Evolutionary conservation across 2,797 vertebrate genomes (phyloP).

Genomic region (Hydrocynus forskahlii): DNA sequence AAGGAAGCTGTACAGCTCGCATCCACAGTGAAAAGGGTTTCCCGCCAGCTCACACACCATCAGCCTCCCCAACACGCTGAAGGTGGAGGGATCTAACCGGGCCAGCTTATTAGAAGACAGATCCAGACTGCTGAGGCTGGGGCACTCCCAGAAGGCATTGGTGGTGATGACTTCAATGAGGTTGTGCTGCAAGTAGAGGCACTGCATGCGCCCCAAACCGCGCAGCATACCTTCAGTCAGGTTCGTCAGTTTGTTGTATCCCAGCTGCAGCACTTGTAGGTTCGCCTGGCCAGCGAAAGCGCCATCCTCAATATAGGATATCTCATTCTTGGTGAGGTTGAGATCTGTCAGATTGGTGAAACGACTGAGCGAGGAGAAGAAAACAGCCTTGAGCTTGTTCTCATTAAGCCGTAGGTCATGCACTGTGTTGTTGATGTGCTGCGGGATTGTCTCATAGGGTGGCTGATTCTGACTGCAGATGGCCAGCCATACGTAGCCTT

Average conservation of each 20-base stretch:
- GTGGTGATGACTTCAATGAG: slow-evolving; percentile 93
- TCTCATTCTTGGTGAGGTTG: slow-evolving; percentile 99
- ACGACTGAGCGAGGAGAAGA: slow-evolving; percentile 93
- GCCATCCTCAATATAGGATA: slow-evolving; percentile 95
- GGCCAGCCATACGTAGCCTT: slow-evolving; percentile 98
- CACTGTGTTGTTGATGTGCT: slow-evolving; percentile 99
- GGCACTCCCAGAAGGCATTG: slow-evolving; percentile 94
- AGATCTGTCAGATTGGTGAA: slow-evolving; percentile 98
- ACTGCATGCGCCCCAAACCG: slow-evolving; percentile 92
- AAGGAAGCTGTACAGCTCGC: slow-evolving; percentile 92
- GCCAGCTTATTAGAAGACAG: slow-evolving; percentile 96
- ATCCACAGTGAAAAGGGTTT: slow-evolving; percentile 97
- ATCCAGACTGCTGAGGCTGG: slow-evolving; percentile 95
- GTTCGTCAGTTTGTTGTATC: slow-evolving; percentile 97
- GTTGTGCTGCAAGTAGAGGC: slow-evolving; percentile 97
- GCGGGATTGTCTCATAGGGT: slow-evolving; percentile 95
- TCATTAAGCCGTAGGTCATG: slow-evolving; percentile 95
- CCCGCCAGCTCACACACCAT: slow-evolving; percentile 97
- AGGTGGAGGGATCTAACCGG: slow-evolving; percentile 90
- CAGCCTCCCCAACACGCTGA: slow-evolving; percentile 86
- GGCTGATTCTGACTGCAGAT: slow-evolving; percentile 99
- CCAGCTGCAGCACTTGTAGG: slow-evolving; percentile 94
- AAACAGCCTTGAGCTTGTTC: slow-evolving; percentile 96
- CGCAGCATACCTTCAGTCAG: slow-evolving; percentile 96
- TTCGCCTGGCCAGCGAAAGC: slow-evolving; percentile 95